Evolutionary conservation across 2,888 invertebrate species (phyloP).

Genomic region (Heliconius cydno): DNA sequence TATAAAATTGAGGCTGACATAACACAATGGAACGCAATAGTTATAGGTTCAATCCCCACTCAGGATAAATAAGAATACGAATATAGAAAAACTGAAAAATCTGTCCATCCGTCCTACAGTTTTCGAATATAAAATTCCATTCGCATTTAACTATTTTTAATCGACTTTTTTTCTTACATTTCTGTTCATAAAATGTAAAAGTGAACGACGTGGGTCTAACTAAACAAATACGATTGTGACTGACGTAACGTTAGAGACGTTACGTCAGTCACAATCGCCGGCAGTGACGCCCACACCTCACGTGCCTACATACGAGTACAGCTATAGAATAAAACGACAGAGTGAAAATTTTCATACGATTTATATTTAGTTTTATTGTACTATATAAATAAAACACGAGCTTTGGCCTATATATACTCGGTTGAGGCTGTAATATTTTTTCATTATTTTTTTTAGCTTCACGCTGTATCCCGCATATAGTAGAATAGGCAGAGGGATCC

Average conservation of each 20-base stretch:
- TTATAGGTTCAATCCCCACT: too few species aligned
- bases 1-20: too few species aligned
- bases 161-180: background rate
- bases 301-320: background rate
- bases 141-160: background rate
- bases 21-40: too few species aligned
- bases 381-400: constrained; percentile 2
- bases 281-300: constrained; percentile 1
- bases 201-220: constrained; percentile 5
- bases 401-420: background rate
- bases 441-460: background rate
- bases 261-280: constrained; percentile 20
- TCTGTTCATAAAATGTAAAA: background rate
- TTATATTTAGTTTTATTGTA: constrained; percentile 28
- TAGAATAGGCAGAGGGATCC: too few species aligned
- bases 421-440: too few species aligned
- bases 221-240: background rate
- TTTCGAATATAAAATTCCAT: background rate
- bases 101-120: background rate
- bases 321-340: background rate
- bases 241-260: too few species aligned
- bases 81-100: too few species aligned
- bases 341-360: constrained; percentile 13
- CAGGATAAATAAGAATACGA: background rate
- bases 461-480: too few species aligned